These are phyloP conservation scores for Pollimyrus isidori DNA, from an alignment of 2,113 vertebrate species.

Conservation along the genomic window DNA sequence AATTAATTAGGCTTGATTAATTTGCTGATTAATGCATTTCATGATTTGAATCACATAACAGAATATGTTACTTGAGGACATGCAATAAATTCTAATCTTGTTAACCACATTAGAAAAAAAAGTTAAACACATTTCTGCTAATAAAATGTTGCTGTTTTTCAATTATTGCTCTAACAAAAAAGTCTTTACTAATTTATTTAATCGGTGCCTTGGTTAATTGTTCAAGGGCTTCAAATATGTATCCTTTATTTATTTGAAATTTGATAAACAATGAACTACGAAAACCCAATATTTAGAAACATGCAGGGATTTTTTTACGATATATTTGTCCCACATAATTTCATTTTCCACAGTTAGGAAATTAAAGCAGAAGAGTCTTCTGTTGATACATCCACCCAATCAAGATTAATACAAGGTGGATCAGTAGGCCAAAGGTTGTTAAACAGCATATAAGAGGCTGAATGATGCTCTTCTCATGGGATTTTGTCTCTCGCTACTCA, in stretches of 20 bases:
- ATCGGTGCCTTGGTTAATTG: background rate
- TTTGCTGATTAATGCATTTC: background rate
- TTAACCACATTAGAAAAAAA: background rate
- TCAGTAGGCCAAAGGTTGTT: background rate
- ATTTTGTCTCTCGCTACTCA: background rate
- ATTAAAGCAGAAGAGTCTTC: background rate
- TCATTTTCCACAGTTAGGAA: background rate
- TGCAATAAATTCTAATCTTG: conserved; percentile 1
- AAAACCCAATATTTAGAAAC: background rate
- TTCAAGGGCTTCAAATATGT: background rate
- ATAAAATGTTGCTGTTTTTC: background rate
- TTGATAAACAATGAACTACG: background rate
- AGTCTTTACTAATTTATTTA: background rate
- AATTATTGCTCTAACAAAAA: background rate
- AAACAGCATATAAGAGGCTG: background rate
- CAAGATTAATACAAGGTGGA: background rate
- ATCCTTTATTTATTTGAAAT: background rate
- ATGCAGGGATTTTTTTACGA: background rate
- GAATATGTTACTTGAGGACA: conserved; percentile 7
- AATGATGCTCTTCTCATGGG: background rate
- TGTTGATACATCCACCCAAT: background rate
- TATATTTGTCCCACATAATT: background rate
- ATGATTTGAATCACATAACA: background rate
- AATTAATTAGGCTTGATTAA: conserved; percentile 5
- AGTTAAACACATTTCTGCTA: background rate